Evolutionary conservation across 2,888 invertebrate species (phyloP).

Genomic region (Eilema depressum): DNA sequence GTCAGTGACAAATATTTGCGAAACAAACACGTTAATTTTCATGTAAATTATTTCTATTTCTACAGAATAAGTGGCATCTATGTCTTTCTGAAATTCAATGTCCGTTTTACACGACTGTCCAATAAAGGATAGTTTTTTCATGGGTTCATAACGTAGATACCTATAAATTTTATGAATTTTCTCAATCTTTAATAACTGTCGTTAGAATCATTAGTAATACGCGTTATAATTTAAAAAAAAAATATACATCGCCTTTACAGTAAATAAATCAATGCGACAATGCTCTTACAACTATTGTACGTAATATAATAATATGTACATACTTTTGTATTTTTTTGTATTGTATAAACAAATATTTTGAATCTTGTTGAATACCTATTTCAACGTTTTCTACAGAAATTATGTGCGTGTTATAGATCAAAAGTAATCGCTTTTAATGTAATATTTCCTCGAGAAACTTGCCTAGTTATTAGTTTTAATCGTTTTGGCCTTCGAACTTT

Average conservation of each 20-base stretch:
- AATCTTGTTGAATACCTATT: neutral
- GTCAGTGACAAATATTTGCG: constrained; percentile 31
- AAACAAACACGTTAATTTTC: constrained; percentile 38
- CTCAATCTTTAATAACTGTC: too few species aligned
- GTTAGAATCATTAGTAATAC: too few species aligned
- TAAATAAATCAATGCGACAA: too few species aligned
- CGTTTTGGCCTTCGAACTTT: constrained; percentile 2
- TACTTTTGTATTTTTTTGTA: too few species aligned
- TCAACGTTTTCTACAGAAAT: neutral
- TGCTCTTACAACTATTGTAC: too few species aligned
- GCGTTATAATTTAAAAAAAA: too few species aligned
- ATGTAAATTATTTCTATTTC: constrained; percentile 44
- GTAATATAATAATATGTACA: too few species aligned
- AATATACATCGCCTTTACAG: too few species aligned
- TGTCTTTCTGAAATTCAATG: constrained; percentile 13
- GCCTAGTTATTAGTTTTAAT: constrained; percentile 1
- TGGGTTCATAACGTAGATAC: too few species aligned
- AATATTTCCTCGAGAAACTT: neutral
- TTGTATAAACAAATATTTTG: too few species aligned
- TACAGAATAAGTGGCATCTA: constrained; percentile 24
- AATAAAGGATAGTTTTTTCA: neutral
- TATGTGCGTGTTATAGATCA: neutral
- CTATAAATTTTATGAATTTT: too few species aligned
- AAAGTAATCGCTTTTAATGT: neutral
- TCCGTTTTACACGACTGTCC: neutral